Conservation (phyloP, 2,888 invertebrate genomes). For the Leucoptera coffeella region DNA sequence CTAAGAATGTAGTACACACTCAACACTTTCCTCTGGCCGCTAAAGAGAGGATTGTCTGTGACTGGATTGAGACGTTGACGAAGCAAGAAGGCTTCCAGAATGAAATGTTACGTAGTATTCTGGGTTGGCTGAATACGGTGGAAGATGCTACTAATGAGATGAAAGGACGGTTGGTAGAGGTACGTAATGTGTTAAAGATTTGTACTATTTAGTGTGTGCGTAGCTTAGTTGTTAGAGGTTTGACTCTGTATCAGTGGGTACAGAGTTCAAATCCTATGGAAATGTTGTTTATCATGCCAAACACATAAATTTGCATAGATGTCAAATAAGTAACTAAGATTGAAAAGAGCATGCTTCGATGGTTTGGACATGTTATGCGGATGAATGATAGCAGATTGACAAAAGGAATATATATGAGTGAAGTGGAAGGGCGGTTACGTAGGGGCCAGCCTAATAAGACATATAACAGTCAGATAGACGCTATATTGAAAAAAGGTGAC, state of each 20-base stretch:
- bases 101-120: slow-evolving; percentile 19
- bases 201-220: background rate
- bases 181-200: slow-evolving; percentile 9
- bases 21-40: slow-evolving; percentile 36
- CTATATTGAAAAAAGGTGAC: too few species aligned
- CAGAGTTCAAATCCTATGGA: background rate
- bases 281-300: background rate
- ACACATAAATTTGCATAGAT: background rate
- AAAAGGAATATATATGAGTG: too few species aligned
- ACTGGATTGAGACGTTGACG: slow-evolving; percentile 33
- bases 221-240: too few species aligned
- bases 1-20: slow-evolving; percentile 42
- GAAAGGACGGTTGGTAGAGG: slow-evolving; percentile 30
- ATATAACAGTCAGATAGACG: too few species aligned
- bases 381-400: too few species aligned
- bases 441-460: too few species aligned
- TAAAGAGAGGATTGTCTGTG: slow-evolving; percentile 41
- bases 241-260: too few species aligned
- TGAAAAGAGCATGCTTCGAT: too few species aligned
- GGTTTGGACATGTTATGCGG: too few species aligned
- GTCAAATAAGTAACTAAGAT: too few species aligned
- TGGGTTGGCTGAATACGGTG: slow-evolving; percentile 20
- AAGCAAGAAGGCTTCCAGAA: slow-evolving; percentile 16
- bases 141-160: slow-evolving; percentile 28
- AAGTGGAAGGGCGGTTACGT: too few species aligned